These are phyloP conservation scores for Drosophila quadrilineata DNA, from an alignment of 1,140 invertebrate genomes.

Conservation along the genomic window DNA sequence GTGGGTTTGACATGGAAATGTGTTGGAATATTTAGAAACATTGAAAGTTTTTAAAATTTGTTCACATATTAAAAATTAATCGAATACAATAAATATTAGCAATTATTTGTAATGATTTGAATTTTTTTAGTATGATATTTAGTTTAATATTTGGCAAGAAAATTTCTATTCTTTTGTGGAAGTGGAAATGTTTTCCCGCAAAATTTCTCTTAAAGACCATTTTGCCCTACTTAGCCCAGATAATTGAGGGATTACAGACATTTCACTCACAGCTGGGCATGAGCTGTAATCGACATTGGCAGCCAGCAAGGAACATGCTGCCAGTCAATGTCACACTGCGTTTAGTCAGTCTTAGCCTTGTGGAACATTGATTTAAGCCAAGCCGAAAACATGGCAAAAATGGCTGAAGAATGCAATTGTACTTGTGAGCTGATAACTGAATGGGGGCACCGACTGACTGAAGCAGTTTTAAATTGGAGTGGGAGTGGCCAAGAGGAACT, in stretches of 20 bases:
- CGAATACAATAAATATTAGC: no score
- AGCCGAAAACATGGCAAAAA: conserved; percentile 47
- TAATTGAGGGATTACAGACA: no score
- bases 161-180: not conserved
- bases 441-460: no score
- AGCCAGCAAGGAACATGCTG: conserved; percentile 9
- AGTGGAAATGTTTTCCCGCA: not conserved
- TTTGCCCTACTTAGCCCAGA: no score
- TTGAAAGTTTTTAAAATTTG: no score
- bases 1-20: no score
- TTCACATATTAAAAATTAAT: no score
- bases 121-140: not conserved
- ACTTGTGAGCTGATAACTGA: no score
- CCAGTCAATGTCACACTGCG: conserved; percentile 10
- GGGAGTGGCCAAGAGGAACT: conserved; percentile 35
- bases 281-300: conserved; percentile 22
- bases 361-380: conserved; percentile 64
- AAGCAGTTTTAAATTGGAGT: conserved; percentile 40
- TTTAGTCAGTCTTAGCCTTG: conserved; percentile 37
- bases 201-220: no score
- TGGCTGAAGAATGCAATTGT: conserved; percentile 57
- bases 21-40: no score
- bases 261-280: not conserved
- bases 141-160: no score
- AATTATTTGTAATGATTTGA: not conserved